Evolutionary conservation across 1,140 invertebrate species (phyloP).

Genomic region (Ceratitis capitata): DNA sequence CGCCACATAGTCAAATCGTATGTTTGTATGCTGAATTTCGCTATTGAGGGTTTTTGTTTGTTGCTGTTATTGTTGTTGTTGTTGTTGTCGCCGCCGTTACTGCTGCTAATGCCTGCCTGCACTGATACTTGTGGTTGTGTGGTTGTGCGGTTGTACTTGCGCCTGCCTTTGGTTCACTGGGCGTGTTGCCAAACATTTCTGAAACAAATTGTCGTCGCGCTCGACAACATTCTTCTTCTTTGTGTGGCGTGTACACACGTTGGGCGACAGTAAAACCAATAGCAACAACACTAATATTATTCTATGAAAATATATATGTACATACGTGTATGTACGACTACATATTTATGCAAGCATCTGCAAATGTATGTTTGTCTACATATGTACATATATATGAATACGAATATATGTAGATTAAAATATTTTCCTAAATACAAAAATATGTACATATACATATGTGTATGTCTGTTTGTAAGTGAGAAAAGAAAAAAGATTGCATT

Average conservation of each 20-base stretch:
- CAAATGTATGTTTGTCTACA: not conserved
- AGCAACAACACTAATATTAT: not conserved
- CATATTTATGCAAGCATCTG: not conserved
- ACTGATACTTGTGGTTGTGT: slow-evolving; percentile 34
- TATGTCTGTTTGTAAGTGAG: not conserved
- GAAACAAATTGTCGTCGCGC: slow-evolving; percentile 64
- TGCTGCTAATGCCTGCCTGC: not conserved
- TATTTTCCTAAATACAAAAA: too few relatives aligned
- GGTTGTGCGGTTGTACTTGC: slow-evolving; percentile 38
- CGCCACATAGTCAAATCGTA: slow-evolving; percentile 30
- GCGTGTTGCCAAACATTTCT: slow-evolving; percentile 63
- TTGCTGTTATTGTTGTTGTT: not conserved
- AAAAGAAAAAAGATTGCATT: too few relatives aligned
- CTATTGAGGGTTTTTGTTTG: not conserved
- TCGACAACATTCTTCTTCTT: slow-evolving; percentile 61
- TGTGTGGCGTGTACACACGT: slow-evolving; percentile 32
- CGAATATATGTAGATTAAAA: too few relatives aligned
- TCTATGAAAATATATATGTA: not conserved
- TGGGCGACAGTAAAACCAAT: slow-evolving; percentile 22
- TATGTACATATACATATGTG: not conserved
- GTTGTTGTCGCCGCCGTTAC: not conserved
- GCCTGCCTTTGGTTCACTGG: slow-evolving; percentile 48
- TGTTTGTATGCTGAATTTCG: not conserved
- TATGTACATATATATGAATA: too few relatives aligned
- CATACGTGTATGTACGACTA: not conserved